Percentiles rank a stretch among this genome's conserved stretches.
These are phyloP conservation scores for Chrysolina americana DNA, from an alignment of 2,888 invertebrate species.

Conservation along the genomic window DNA sequence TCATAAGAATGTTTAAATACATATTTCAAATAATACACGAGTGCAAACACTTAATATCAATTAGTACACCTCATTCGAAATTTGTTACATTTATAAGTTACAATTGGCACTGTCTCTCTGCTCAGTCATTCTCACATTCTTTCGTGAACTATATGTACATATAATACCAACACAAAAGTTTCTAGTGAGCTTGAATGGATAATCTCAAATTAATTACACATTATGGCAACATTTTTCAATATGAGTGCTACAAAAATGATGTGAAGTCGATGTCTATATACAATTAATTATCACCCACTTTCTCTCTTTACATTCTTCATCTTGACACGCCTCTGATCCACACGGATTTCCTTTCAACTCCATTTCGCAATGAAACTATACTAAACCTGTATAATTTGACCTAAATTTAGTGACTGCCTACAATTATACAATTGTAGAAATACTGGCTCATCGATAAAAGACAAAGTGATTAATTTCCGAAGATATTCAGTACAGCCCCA, in stretches of 20 bases:
- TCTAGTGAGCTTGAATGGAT: constrained; percentile 53
- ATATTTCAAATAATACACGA: constrained; percentile 67
- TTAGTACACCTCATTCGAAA: constrained; percentile 71
- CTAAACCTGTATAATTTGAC: constrained; percentile 66
- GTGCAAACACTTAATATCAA: constrained; percentile 70
- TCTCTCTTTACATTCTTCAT: constrained; percentile 28
- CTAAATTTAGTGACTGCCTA: constrained; percentile 68
- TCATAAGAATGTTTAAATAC: constrained; percentile 66
- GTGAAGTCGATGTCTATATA: constrained; percentile 60
- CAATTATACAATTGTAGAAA: constrained; percentile 65
- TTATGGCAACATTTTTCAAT: constrained; percentile 62
- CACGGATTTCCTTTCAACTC: constrained; percentile 32
- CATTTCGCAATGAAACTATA: constrained; percentile 58
- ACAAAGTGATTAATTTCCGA: constrained; percentile 52
- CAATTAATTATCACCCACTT: constrained; percentile 50
- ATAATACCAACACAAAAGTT: constrained; percentile 64
- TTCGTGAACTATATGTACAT: constrained; percentile 63
- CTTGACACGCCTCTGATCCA: constrained; percentile 40
- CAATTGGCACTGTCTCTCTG: constrained; percentile 70
- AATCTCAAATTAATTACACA: constrained; percentile 51
- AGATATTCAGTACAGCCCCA: constrained; percentile 17
- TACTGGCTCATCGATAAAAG: constrained; percentile 66
- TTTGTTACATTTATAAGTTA: constrained; percentile 68
- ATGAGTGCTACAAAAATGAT: constrained; percentile 64
- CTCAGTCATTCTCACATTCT: constrained; percentile 50